Evolutionary conservation across 2,888 invertebrate species (phyloP).

Genomic region (Dryocosmus kuriphilus): DNA sequence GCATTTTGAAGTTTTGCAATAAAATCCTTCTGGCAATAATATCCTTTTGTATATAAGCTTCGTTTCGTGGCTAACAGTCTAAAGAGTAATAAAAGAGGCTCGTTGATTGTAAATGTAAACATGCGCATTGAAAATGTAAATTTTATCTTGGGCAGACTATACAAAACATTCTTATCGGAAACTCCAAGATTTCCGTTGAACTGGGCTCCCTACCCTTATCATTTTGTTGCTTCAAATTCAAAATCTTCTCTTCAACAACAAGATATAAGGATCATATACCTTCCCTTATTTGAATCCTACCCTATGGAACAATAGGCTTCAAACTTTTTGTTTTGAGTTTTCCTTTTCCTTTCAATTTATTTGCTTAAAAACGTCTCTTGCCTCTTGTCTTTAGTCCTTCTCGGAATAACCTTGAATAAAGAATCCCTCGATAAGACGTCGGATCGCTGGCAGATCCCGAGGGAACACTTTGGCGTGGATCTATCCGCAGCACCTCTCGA

Average conservation of each 20-base stretch:
- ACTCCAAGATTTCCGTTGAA: background rate
- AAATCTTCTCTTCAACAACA: background rate
- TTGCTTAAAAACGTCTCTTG: background rate
- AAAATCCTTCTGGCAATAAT: slow-evolving; percentile 10
- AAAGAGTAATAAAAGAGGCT: background rate
- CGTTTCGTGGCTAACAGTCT: background rate
- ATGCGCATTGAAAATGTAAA: background rate
- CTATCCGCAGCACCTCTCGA: slow-evolving; percentile 54
- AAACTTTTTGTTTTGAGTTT: slow-evolving; percentile 18
- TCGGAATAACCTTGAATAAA: slow-evolving; percentile 46
- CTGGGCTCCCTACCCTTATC: background rate
- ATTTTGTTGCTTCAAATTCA: background rate
- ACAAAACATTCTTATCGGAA: background rate
- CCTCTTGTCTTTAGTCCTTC: slow-evolving; percentile 20
- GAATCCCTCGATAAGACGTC: slow-evolving; percentile 30
- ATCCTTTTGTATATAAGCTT: slow-evolving; percentile 15
- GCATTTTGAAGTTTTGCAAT: slow-evolving; percentile 28
- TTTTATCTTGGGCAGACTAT: background rate
- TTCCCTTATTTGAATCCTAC: background rate
- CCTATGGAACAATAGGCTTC: background rate
- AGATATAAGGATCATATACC: background rate
- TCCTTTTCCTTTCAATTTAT: no score
- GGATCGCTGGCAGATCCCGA: slow-evolving; percentile 47
- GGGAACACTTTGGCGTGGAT: slow-evolving; percentile 53
- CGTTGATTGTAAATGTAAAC: background rate